Percentiles rank a stretch among this genome's conserved stretches.
Evolutionary conservation across 2,113 vertebrate genomes (phyloP).

Genomic region (Clarias macrocephalus): DNA sequence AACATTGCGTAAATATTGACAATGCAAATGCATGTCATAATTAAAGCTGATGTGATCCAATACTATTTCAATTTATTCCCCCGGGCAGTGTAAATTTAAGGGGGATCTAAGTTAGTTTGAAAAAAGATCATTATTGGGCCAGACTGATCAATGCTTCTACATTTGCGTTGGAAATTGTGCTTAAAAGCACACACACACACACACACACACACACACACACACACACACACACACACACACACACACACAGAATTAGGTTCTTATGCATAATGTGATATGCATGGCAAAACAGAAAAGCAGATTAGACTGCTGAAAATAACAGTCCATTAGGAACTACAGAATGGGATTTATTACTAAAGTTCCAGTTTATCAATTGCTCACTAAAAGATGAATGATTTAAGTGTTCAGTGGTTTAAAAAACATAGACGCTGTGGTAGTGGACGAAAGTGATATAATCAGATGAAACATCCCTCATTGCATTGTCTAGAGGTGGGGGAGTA

Average conservation of each 20-base stretch:
- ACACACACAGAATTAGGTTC: background rate
- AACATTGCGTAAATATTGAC: too few species aligned
- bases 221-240: too few species aligned
- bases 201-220: background rate
- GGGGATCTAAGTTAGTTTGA: background rate
- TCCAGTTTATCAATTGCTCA: background rate
- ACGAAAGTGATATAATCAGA: background rate
- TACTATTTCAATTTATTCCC: too few species aligned
- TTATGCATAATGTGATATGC: slow-evolving; percentile 1
- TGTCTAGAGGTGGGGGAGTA: background rate
- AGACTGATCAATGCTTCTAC: background rate
- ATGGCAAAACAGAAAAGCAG: background rate
- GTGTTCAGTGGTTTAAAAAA: background rate
- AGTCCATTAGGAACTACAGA: background rate
- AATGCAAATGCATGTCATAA: too few species aligned
- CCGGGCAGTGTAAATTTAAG: too few species aligned
- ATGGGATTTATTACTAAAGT: background rate
- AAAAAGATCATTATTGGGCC: background rate
- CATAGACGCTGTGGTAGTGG: background rate
- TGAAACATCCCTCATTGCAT: background rate
- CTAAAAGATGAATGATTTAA: background rate
- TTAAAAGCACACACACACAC: background rate
- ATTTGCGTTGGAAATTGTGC: background rate
- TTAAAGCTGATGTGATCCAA: too few species aligned
- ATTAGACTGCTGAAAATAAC: background rate